These are phyloP conservation scores for Microcebus griseorufus DNA, from an alignment of 2,113 vertebrate species.

Conservation along the genomic window DNA sequence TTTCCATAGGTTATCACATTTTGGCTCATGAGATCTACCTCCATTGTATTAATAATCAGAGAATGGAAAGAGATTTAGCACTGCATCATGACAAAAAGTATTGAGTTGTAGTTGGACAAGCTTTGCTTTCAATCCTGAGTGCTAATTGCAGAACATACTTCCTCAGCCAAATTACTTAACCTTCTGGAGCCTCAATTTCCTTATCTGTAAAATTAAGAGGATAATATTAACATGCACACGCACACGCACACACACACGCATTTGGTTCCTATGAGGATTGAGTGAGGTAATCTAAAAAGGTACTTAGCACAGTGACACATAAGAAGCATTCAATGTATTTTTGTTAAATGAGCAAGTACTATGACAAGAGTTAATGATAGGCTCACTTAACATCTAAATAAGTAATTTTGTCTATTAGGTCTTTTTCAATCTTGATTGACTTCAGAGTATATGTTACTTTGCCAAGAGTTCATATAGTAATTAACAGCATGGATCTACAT, in stretches of 20 bases:
- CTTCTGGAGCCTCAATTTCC: neutral
- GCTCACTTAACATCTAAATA: neutral
- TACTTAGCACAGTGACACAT: neutral
- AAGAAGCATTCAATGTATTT: neutral
- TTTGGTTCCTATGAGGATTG: neutral
- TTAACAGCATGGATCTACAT: neutral
- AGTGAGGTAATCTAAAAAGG: neutral
- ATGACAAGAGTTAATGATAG: neutral
- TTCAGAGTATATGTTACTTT: neutral
- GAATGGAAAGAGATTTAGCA: neutral
- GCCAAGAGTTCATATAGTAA: neutral
- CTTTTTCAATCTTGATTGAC: neutral
- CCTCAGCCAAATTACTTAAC: neutral
- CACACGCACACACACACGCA: neutral
- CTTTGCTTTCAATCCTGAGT: neutral
- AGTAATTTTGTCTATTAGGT: neutral
- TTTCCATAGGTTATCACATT: conserved; percentile 1
- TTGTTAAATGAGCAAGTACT: neutral
- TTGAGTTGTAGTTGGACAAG: neutral
- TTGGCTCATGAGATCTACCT: neutral
- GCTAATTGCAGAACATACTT: neutral
- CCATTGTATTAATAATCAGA: neutral
- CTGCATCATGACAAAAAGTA: neutral
- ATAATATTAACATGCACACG: neutral
- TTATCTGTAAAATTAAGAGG: neutral